These are phyloP conservation scores for Scatophagus argus DNA, from an alignment of 2,113 vertebrate species.

Conservation along the genomic window DNA sequence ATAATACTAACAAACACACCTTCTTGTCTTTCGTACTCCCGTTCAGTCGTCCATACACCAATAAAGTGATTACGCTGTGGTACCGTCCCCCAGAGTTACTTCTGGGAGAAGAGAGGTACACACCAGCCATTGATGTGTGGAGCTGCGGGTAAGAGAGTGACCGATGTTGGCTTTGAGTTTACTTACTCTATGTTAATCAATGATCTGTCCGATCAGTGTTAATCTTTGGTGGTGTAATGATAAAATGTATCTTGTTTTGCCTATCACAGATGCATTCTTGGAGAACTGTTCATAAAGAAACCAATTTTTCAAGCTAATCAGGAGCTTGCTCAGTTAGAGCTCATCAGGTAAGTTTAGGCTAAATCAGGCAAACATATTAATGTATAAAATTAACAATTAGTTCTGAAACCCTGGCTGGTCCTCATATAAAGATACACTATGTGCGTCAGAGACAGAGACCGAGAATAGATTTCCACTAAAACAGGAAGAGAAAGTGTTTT, in stretches of 20 bases:
- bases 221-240: not conserved
- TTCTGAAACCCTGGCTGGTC: not conserved
- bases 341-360: constrained; percentile 91
- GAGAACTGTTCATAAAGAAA: constrained; percentile 98
- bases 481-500: constrained; percentile 5
- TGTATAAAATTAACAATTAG: not conserved
- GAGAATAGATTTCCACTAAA: not conserved
- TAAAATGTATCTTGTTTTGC: constrained; percentile 24
- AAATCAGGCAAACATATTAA: not conserved
- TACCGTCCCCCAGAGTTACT: constrained; percentile 97
- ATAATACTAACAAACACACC: not conserved
- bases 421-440: too few species aligned
- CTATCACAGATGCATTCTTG: constrained; percentile 93
- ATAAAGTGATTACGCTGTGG: constrained; percentile 99
- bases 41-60: constrained; percentile 97
- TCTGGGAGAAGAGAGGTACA: constrained; percentile 95
- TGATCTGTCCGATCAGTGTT: not conserved
- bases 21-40: not conserved
- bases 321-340: constrained; percentile 96
- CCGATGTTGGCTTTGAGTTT: not conserved
- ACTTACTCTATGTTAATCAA: not conserved
- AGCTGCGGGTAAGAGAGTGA: constrained; percentile 92
- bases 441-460: not conserved
- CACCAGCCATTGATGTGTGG: constrained; percentile 98
- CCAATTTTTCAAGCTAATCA: constrained; percentile 99